Base-by-base conservation (phyloP, 2,113 vertebrate genomes). In the Burhinus bistriatus region DNA sequence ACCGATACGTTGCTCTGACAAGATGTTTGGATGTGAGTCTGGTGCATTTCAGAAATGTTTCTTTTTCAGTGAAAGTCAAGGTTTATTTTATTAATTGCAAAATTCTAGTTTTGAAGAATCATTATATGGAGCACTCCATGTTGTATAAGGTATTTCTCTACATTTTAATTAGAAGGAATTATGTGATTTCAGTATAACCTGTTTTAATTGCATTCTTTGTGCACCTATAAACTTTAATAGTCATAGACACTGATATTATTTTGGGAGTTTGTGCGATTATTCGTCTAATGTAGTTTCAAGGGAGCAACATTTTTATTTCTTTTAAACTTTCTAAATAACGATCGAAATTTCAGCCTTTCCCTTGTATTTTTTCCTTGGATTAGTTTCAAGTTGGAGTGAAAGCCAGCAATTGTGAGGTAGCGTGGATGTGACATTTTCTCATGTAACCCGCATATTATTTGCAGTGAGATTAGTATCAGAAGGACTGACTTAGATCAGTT, bases 391-490 rank as follows among this genome's bases (percentile, higher is more conserved):
- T 76, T 69, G 59, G 80, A 94, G 65, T 92, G 89, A 95, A 96
- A 93, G 92, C 95, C 95, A 87, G 78, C 81, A 44, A 91, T 82
- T 93, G 96, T 95, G 92, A 95, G 84, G 75, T 78, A 86, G 82
- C 1, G 0, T 85, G 77, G 73, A 75, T 91, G 58, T 96, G 95
- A 95, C 93, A 86, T 96, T 97, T 95, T 97, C 93, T 87, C 83
- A 69, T 96, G 93, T 96, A 96, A 65, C 89, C 71, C 4, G 15
- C 82, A 83, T 95, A 97, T 93, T 96, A 88, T 96, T 96, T 95
- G 83, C 92, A 94, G 90, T 71, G 83, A 97, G 93, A 97, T 97
- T 96, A 95, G 84, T 90, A 96, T 94, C 85, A 83, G 83, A 82
- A 95, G 79, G 47, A 69, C 65, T 93, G 86, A 75, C 64, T 93